These are phyloP conservation scores for Dasypolia templi DNA, from an alignment of 2,888 invertebrate species.

Conservation along the genomic window DNA sequence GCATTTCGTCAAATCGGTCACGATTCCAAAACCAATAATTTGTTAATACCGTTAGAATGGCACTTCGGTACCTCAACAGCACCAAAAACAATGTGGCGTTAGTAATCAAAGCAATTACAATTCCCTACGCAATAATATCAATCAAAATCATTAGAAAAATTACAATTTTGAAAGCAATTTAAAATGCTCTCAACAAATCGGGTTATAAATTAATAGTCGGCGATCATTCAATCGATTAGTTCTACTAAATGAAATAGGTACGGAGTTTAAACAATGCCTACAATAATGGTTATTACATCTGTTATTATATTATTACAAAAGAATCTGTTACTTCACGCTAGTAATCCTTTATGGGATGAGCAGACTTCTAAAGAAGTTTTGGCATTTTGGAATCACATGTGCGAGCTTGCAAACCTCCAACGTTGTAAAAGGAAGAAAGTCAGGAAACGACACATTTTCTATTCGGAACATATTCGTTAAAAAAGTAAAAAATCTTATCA, in stretches of 20 bases:
- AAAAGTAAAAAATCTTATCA: conserved; percentile 16
- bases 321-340: conserved; percentile 48
- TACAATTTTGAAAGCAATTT: conserved; percentile 63
- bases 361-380: conserved; percentile 23
- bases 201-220: conserved; percentile 57
- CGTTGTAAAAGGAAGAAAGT: neutral
- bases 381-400: neutral
- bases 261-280: conserved; percentile 57
- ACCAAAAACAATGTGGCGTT: conserved; percentile 49
- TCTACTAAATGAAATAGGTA: conserved; percentile 40
- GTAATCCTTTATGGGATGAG: conserved; percentile 24
- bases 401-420: neutral
- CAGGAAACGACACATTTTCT: too few species aligned
- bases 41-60: conserved; percentile 25
- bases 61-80: conserved; percentile 11
- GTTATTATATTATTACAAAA: conserved; percentile 30
- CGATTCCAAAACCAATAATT: conserved; percentile 1
- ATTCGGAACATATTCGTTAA: too few species aligned
- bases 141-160: conserved; percentile 61
- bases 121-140: conserved; percentile 58
- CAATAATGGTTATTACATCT: conserved; percentile 28
- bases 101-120: conserved; percentile 62
- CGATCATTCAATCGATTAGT: conserved; percentile 58
- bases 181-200: conserved; percentile 59
- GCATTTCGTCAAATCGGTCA: neutral